A percentile compares a stretch with the other conserved stretches of the same genome.
phyloP scores from a whole-genome alignment of 1,140 invertebrate species.

The Drosophila hydei region DNA sequence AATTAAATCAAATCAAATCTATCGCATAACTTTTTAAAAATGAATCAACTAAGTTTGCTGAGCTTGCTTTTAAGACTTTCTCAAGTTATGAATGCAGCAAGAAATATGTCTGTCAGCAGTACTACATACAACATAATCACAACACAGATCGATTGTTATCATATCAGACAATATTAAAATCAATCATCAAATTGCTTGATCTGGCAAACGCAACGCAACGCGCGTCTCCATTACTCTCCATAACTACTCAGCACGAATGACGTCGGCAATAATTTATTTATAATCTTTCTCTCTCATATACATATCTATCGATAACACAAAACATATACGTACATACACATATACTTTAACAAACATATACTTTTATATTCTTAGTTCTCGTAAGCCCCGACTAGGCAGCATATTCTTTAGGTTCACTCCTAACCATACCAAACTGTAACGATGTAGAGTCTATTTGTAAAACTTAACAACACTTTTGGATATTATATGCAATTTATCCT shows the following conservation, averaged over 20 bases:
- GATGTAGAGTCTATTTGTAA: conserved; percentile 2
- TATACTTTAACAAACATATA: conserved; percentile 26
- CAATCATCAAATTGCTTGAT: conserved; percentile 55
- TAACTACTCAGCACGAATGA: conserved; percentile 75
- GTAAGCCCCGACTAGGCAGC: conserved; percentile 43
- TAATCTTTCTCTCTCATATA: conserved; percentile 30
- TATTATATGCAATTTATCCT: neutral
- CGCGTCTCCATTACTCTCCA: conserved; percentile 42
- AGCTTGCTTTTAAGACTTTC: conserved; percentile 41
- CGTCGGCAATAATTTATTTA: conserved; percentile 74
- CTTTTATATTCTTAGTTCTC: conserved; percentile 6
- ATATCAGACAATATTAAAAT: conserved; percentile 24
- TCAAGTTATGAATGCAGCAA: conserved; percentile 50
- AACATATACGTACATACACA: conserved; percentile 18
- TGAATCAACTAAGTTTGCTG: conserved; percentile 49
- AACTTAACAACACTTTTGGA: neutral
- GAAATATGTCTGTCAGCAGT: conserved; percentile 54
- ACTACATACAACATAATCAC: conserved; percentile 54
- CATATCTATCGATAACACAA: conserved; percentile 47
- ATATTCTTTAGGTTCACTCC: conserved; percentile 16
- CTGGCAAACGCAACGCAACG: conserved; percentile 54
- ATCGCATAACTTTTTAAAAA: conserved; percentile 51
- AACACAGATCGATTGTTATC: conserved; percentile 47
- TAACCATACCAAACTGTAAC: conserved; percentile 35
- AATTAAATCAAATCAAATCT: conserved; percentile 14